phyloP scores from a whole-genome alignment of 92 coral and sea anemone species.

The Metridium senile region DNA sequence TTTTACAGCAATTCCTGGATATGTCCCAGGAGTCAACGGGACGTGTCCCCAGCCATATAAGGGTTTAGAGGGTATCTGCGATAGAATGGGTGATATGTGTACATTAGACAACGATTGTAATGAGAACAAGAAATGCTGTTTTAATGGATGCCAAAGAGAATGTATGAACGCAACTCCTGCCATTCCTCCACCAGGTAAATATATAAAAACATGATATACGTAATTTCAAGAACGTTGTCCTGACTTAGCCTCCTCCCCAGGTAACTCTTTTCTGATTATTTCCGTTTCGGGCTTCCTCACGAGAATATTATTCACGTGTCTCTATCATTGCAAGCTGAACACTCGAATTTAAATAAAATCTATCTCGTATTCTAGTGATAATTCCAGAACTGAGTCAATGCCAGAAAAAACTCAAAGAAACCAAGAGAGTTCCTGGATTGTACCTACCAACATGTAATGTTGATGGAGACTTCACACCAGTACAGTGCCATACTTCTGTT shows the following conservation, averaged over 20 bases:
- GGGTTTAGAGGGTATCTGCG: slow-evolving; percentile 70
- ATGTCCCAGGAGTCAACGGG: slow-evolving; percentile 30
- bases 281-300: no score
- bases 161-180: slow-evolving; percentile 55
- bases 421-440: slow-evolving; percentile 28
- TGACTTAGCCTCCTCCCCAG: no score
- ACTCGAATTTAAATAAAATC: no score
- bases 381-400: slow-evolving; percentile 13
- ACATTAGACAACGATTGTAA: slow-evolving; percentile 50
- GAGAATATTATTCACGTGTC: no score
- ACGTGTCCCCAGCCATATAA: slow-evolving; percentile 74
- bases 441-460: slow-evolving; percentile 46
- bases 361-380: neutral
- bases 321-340: no score
- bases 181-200: slow-evolving; percentile 17
- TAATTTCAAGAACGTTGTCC: no score
- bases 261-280: no score
- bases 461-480: slow-evolving; percentile 58
- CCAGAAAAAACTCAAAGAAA: slow-evolving; percentile 17
- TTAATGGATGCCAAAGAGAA: slow-evolving; percentile 74
- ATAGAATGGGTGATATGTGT: slow-evolving; percentile 64
- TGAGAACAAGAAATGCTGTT: slow-evolving; percentile 61
- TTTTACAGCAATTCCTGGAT: neutral
- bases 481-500: slow-evolving; percentile 46
- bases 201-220: neutral